These are phyloP conservation scores for Rhagonycha fulva DNA, from an alignment of 2,888 invertebrate species.

Conservation along the genomic window DNA sequence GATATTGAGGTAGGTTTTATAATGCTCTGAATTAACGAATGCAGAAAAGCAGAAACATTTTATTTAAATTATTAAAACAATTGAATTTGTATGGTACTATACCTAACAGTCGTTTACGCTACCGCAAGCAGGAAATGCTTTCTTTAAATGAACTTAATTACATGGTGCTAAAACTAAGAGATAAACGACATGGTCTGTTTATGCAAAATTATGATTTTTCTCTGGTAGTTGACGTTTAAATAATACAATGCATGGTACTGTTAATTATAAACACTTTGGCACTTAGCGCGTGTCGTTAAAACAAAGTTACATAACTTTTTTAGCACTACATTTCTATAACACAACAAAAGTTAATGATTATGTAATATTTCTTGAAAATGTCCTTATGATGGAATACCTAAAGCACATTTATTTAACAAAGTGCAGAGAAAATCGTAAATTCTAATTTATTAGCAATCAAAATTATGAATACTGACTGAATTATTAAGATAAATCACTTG, in stretches of 20 bases:
- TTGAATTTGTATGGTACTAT: not conserved
- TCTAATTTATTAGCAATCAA: no score
- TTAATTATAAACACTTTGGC: not conserved
- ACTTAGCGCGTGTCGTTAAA: not conserved
- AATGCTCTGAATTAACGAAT: no score
- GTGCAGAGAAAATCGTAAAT: no score
- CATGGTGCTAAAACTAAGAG: not conserved
- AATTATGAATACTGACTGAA: no score
- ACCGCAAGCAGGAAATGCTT: not conserved
- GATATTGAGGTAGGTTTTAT: not conserved
- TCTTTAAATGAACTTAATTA: not conserved
- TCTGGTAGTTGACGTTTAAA: not conserved
- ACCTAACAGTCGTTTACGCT: not conserved
- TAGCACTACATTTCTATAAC: no score
- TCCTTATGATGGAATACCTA: no score
- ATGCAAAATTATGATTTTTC: not conserved
- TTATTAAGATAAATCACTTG: no score
- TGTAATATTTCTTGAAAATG: no score
- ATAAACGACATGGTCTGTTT: not conserved
- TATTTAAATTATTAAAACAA: not conserved
- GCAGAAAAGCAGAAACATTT: no score
- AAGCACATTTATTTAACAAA: no score
- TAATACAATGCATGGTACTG: not conserved
- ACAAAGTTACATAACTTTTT: not conserved
- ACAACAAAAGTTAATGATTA: no score